Evolutionary conservation across 2,888 invertebrate species (phyloP).

Genomic region (Sarcophaga variegata): DNA sequence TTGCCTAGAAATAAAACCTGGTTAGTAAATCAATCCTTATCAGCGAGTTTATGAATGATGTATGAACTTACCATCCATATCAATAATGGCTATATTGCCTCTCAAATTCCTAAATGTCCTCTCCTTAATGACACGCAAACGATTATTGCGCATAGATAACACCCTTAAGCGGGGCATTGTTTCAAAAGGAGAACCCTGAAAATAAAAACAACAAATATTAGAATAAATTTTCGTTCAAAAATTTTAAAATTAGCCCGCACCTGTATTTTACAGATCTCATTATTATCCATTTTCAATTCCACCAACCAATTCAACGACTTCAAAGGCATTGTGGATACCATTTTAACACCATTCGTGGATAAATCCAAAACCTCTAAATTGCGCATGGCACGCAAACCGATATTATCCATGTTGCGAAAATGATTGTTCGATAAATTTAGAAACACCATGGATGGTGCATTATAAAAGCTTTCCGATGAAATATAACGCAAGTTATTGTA

Average conservation of each 20-base stretch:
- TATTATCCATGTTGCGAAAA: conserved; percentile 88
- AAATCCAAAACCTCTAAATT: conserved; percentile 93
- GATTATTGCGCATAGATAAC: conserved; percentile 89
- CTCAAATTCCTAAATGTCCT: conserved; percentile 88
- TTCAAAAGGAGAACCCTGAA: conserved; percentile 88
- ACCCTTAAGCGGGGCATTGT: conserved; percentile 92
- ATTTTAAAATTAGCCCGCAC: conserved; percentile 70
- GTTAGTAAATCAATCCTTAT: not conserved
- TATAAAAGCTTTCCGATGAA: conserved; percentile 88
- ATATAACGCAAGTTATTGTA: conserved; percentile 90
- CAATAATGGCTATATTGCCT: conserved; percentile 91
- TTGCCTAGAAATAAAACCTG: conserved; percentile 85
- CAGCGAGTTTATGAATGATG: not conserved
- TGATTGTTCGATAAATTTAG: conserved; percentile 93
- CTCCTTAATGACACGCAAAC: conserved; percentile 88
- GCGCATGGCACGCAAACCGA: conserved; percentile 87
- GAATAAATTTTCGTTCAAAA: not conserved
- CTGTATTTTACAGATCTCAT: conserved; percentile 90
- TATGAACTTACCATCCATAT: conserved; percentile 87
- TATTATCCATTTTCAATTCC: conserved; percentile 92
- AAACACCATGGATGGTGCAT: conserved; percentile 89
- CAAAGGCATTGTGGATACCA: conserved; percentile 87
- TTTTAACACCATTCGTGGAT: conserved; percentile 89
- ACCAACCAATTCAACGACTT: conserved; percentile 92
- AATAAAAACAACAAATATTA: not conserved